A percentile compares a stretch with the other conserved stretches of the same genome.
These are phyloP conservation scores for Ivindomyrus marchei DNA, from an alignment of 2,113 vertebrate genomes.

Conservation along the genomic window DNA sequence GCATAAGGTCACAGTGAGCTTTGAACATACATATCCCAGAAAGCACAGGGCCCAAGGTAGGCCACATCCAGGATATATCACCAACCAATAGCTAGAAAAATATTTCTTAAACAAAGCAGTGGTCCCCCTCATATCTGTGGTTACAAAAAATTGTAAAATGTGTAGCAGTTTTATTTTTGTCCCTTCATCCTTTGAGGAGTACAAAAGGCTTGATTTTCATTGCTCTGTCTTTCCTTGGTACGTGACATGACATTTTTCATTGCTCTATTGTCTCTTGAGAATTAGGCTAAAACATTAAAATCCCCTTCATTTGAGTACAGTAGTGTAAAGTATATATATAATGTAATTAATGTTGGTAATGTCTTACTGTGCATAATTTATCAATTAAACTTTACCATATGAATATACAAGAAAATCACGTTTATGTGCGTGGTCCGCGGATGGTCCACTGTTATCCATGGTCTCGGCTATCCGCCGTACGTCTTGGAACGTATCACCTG, in stretches of 20 bases:
- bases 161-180: neutral
- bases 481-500: neutral
- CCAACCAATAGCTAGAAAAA: neutral
- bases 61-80: neutral
- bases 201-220: neutral
- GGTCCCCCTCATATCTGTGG: neutral
- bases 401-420: no score
- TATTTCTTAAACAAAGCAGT: neutral
- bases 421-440: neutral
- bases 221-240: neutral
- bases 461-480: neutral
- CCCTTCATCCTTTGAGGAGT: neutral
- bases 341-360: no score
- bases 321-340: neutral
- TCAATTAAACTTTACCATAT: no score
- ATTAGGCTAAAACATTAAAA: neutral
- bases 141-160: neutral
- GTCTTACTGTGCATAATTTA: no score
- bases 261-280: neutral
- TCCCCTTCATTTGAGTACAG: neutral
- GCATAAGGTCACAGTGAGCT: neutral
- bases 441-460: neutral
- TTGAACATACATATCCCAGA: neutral
- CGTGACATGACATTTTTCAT: neutral
- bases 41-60: neutral